phyloP scores from a whole-genome alignment of 2,888 invertebrate genomes.

The Ditylenchus weischeri region DNA sequence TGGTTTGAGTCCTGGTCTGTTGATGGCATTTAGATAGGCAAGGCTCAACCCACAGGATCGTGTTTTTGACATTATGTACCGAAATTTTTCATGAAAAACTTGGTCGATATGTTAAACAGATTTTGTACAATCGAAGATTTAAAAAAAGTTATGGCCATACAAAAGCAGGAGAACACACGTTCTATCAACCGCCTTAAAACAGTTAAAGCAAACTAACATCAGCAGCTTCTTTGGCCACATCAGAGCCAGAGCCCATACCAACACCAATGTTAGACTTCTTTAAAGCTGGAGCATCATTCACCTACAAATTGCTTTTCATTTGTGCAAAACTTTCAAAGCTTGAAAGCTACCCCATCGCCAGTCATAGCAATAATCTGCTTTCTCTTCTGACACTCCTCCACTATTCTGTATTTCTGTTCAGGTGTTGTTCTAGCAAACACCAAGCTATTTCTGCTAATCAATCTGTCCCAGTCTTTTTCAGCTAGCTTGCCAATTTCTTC shows the following conservation, averaged over 20 bases:
- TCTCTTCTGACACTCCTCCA: slow-evolving; percentile 34
- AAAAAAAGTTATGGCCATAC: no score
- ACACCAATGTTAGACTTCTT: slow-evolving; percentile 31
- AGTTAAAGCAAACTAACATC: slow-evolving; percentile 37
- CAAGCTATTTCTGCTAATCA: slow-evolving; percentile 15
- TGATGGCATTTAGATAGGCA: no score
- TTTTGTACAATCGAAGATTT: no score
- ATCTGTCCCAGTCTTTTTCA: slow-evolving; percentile 29
- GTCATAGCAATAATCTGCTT: slow-evolving; percentile 33
- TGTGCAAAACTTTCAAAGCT: neutral
- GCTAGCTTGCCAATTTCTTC: slow-evolving; percentile 18
- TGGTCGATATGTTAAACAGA: no score
- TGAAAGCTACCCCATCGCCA: slow-evolving; percentile 27
- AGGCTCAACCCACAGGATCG: no score
- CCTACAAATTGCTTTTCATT: neutral
- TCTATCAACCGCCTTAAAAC: no score
- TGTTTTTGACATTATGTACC: no score
- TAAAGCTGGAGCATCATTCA: slow-evolving; percentile 33
- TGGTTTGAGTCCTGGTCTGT: no score
- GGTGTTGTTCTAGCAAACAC: slow-evolving; percentile 34
- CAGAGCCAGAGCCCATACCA: slow-evolving; percentile 34
- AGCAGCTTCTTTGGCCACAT: slow-evolving; percentile 48
- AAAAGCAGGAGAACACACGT: no score
- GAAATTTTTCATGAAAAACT: no score
- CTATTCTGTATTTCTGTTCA: slow-evolving; percentile 32